Evolutionary conservation across 2,113 vertebrate species (phyloP), one percentile per base, ranked within the genome.

Genomic region (Nannospalax galili): DNA sequence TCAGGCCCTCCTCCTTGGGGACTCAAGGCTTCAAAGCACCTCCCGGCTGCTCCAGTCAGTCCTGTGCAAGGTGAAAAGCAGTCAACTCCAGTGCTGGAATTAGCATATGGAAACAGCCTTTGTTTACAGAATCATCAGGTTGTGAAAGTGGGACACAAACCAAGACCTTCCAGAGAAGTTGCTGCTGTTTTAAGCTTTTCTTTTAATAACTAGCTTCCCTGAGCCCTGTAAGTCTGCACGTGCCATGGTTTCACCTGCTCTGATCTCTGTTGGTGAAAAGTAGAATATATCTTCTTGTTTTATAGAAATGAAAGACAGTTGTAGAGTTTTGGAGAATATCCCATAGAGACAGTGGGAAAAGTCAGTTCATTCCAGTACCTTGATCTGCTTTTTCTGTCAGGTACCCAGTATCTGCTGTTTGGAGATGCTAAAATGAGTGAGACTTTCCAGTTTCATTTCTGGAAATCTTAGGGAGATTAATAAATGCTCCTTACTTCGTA

Each of bases 391-490:
- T 90, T 92, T 78, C 64, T 45, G 3, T 88, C 77, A 24, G 28
- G 67, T 73, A 64, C 77, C 52, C 5, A 12, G 37, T 42, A 22
- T 42, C 81, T 62, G 45, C 56, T 65, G 24, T 70, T 77, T 75
- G 3, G n/a, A 56, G 52, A 32, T 32, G 35, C 40, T 26, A 2
- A 42, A 40, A 58, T 58, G 12, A 88, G 35, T 2, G 20, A 20
- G 70, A 58, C 9, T 3, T 2, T 2, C 11, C 48, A 9, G 30
- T 32, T 7, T 35, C 35, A 1, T 3, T 1, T 0, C 37, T 2
- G 3, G 37, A 77, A 73, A 28, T 62, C 37, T 87, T 12, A 10
- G 22, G 9, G 26, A 78, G 52, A 64, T 2, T 5, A 9, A 3
- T n/a, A 77, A 90, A n/a, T 32, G 11, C 87, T 48, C 26, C 30